These are phyloP conservation scores for Pollachius pollachius DNA, from an alignment of 2,113 vertebrate species.

Conservation along the genomic window DNA sequence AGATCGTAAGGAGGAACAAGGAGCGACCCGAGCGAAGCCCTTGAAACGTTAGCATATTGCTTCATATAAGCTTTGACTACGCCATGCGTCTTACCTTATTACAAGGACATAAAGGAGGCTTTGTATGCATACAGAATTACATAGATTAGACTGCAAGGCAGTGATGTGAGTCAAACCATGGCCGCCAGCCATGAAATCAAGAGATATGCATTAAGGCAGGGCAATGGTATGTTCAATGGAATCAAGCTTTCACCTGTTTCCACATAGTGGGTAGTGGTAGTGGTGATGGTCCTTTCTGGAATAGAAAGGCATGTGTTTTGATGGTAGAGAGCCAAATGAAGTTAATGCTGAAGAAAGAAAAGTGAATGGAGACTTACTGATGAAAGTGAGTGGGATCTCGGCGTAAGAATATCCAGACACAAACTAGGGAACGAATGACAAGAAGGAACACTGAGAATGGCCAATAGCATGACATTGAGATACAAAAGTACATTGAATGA, in stretches of 20 bases:
- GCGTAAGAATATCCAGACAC: constrained; percentile 81
- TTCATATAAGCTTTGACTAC: constrained; percentile 19
- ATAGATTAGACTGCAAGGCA: constrained; percentile 11
- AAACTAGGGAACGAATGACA: constrained; percentile 74
- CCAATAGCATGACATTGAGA: constrained; percentile 5
- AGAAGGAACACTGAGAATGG: neutral
- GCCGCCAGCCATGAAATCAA: neutral
- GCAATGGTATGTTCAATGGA: neutral
- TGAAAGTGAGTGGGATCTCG: constrained; percentile 88
- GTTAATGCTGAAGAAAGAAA: neutral
- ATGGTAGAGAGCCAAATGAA: neutral
- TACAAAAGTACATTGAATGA: neutral
- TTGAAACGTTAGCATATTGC: neutral
- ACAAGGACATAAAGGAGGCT: neutral
- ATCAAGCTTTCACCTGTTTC: constrained; percentile 55
- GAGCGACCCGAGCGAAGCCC: neutral
- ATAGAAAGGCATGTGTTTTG: constrained; percentile 13
- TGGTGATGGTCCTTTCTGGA: constrained; percentile 61
- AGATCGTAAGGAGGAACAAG: constrained; percentile 13
- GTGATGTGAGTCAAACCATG: neutral
- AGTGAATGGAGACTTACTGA: constrained; percentile 79
- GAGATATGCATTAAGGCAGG: neutral
- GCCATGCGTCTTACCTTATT: neutral
- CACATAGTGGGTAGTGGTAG: constrained; percentile 55
- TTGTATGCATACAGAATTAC: neutral